Evolutionary conservation across 2,888 invertebrate genomes (phyloP).

Genomic region (Hydrotaea diabolus): DNA sequence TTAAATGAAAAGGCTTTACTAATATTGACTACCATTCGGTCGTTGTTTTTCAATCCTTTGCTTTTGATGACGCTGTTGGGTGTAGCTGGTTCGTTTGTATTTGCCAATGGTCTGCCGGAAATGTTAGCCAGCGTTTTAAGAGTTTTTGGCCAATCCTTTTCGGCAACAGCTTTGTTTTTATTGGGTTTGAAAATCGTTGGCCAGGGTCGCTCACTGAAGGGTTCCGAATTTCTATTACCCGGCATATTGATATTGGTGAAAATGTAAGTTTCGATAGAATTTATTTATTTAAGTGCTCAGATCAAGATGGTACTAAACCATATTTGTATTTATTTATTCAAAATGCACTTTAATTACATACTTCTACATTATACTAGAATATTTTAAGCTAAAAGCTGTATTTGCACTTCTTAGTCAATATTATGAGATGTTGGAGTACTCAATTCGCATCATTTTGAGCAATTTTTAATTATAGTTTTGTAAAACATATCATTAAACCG

Average conservation of each 20-base stretch:
- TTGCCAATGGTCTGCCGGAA: conserved; percentile 89
- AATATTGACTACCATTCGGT: conserved; percentile 83
- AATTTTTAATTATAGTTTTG: too few species aligned
- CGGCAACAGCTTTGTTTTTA: conserved; percentile 94
- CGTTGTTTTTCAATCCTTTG: conserved; percentile 92
- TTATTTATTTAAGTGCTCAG: too few species aligned
- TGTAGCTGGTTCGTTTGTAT: conserved; percentile 90
- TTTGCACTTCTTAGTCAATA: too few species aligned
- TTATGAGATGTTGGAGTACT: too few species aligned
- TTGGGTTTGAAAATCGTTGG: conserved; percentile 96
- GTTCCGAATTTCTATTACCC: conserved; percentile 90
- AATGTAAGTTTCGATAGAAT: conserved; percentile 84
- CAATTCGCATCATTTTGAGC: too few species aligned
- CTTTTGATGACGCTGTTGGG: conserved; percentile 96
- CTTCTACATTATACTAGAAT: too few species aligned
- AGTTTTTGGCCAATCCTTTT: conserved; percentile 93
- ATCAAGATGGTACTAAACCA: background rate
- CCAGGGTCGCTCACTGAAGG: conserved; percentile 89
- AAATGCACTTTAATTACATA: too few species aligned
- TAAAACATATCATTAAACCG: too few species aligned
- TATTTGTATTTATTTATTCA: conserved; percentile 16
- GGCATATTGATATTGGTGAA: conserved; percentile 94
- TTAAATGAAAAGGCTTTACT: conserved; percentile 75
- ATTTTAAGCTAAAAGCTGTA: too few species aligned
- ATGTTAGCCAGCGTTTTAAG: conserved; percentile 88